Evolutionary conservation across 2,113 vertebrate genomes (phyloP).

Genomic region (Strix uralensis): DNA sequence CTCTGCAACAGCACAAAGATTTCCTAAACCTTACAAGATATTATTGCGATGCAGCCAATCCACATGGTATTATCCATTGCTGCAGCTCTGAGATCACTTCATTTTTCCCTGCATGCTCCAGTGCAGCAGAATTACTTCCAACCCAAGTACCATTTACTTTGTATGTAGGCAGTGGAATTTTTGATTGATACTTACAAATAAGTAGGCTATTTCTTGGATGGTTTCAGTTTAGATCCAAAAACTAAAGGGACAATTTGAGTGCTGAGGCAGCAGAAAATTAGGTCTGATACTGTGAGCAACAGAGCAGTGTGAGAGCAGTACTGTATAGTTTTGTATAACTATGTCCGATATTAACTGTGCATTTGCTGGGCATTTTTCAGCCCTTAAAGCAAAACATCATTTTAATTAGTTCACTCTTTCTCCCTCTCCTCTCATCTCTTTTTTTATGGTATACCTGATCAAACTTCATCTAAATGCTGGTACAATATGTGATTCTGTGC

Average conservation of each 20-base stretch:
- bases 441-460: rapidly evolving
- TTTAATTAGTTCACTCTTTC: neutral
- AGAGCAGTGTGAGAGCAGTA: neutral
- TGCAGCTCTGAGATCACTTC: neutral
- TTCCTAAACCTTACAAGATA: neutral
- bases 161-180: neutral
- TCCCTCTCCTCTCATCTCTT: neutral
- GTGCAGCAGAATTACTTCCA: neutral
- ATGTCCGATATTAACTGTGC: neutral
- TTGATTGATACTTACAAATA: neutral
- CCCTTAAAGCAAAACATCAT: neutral
- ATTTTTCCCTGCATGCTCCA: neutral
- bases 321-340: neutral
- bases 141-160: neutral
- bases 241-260: neutral
- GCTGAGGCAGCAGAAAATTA: neutral
- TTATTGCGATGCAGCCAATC: neutral
- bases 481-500: neutral
- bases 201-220: neutral
- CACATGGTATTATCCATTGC: neutral
- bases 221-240: neutral
- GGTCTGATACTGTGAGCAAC: neutral
- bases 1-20: neutral
- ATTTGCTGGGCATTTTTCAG: neutral
- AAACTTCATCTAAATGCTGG: neutral